These are phyloP conservation scores for Glossosoma conforme DNA, from an alignment of 1,140 invertebrate genomes.

Conservation along the genomic window DNA sequence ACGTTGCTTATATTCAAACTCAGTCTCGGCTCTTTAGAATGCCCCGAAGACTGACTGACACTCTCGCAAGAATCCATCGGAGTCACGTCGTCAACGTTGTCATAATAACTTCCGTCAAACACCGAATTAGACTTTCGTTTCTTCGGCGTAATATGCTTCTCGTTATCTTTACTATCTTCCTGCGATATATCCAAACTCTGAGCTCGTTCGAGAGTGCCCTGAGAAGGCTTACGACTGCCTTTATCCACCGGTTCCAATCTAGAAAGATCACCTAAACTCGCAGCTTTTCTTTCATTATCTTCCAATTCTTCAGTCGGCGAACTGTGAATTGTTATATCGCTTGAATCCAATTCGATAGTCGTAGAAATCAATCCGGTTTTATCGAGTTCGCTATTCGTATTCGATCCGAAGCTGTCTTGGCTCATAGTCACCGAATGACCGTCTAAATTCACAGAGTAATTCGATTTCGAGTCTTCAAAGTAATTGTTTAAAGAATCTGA, in stretches of 20 bases:
- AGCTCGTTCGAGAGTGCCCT: slow-evolving; percentile 66
- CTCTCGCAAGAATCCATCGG: slow-evolving; percentile 41
- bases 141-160: slow-evolving; percentile 57
- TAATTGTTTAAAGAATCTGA: slow-evolving; percentile 49
- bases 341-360: slow-evolving; percentile 64
- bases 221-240: slow-evolving; percentile 37
- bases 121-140: slow-evolving; percentile 60
- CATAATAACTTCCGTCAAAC: slow-evolving; percentile 47
- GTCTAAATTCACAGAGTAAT: slow-evolving; percentile 46
- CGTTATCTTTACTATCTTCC: slow-evolving; percentile 46
- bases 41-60: slow-evolving; percentile 39
- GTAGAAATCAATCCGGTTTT: slow-evolving; percentile 47
- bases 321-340: slow-evolving; percentile 71
- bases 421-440: slow-evolving; percentile 43
- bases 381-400: slow-evolving; percentile 42
- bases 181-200: slow-evolving; percentile 77
- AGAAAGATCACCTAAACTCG: slow-evolving; percentile 74
- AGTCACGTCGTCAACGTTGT: slow-evolving; percentile 38
- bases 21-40: slow-evolving; percentile 59
- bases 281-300: slow-evolving; percentile 69
- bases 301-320: slow-evolving; percentile 54
- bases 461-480: slow-evolving; percentile 48
- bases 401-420: slow-evolving; percentile 28
- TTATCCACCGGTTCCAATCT: slow-evolving; percentile 60
- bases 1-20: slow-evolving; percentile 51